Conservation (phyloP, 2,113 vertebrate species). For the Clarias macrocephalus region DNA sequence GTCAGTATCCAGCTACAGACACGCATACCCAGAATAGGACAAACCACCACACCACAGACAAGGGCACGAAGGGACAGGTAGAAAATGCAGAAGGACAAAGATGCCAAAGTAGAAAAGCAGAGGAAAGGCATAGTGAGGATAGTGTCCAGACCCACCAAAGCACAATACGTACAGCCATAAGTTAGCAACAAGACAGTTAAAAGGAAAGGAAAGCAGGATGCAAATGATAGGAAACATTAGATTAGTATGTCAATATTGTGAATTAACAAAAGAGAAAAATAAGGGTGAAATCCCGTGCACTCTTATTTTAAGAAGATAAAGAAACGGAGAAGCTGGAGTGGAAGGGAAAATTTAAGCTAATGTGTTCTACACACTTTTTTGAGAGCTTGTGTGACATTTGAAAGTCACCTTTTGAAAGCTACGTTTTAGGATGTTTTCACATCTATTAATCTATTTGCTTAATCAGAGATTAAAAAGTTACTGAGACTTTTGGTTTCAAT, state of each 20-base stretch:
- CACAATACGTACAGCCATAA: conserved; percentile 33
- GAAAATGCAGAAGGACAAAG: conserved; percentile 57
- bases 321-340: conserved; percentile 22
- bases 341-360: conserved; percentile 23
- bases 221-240: conserved; percentile 64
- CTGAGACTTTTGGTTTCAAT: not conserved
- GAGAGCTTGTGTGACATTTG: not conserved
- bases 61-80: conserved; percentile 65
- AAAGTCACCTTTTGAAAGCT: not conserved
- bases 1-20: conserved; percentile 85
- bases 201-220: conserved; percentile 55
- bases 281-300: conserved; percentile 41
- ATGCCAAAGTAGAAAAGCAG: conserved; percentile 63
- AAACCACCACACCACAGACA: conserved; percentile 69
- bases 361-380: not conserved
- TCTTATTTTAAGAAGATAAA: conserved; percentile 51
- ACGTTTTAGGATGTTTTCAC: not conserved
- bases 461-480: not conserved
- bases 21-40: conserved; percentile 62
- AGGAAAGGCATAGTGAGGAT: conserved; percentile 54
- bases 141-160: conserved; percentile 62
- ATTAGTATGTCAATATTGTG: conserved; percentile 59
- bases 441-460: not conserved
- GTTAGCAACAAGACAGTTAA: conserved; percentile 21
- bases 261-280: conserved; percentile 56